These are phyloP conservation scores for Trachelus troglodyta DNA, from an alignment of 2,888 invertebrate species.

Conservation along the genomic window DNA sequence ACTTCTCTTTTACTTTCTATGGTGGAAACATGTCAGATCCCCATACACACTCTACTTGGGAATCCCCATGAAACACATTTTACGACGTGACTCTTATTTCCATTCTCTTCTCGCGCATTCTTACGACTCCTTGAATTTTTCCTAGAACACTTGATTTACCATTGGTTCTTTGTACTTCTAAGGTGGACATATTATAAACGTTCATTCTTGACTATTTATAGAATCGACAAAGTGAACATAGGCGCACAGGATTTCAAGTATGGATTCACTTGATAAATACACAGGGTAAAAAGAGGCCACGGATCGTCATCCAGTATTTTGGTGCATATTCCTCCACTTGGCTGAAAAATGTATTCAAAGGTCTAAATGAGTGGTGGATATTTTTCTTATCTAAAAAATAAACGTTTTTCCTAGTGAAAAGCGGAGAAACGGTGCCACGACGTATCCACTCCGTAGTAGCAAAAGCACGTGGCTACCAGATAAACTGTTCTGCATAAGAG, in stretches of 20 bases:
- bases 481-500: conserved; percentile 11
- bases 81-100: not conserved
- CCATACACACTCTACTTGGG: not conserved
- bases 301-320: not conserved
- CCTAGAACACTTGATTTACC: not conserved
- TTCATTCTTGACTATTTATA: not conserved
- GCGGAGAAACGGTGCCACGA: not conserved
- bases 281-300: not conserved
- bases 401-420: not conserved
- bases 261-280: not conserved
- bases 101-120: not conserved
- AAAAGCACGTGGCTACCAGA: not conserved
- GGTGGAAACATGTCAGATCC: not conserved
- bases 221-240: not conserved
- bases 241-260: not conserved
- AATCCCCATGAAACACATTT: not conserved
- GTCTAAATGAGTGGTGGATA: not conserved
- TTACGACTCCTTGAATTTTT: not conserved
- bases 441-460: not conserved
- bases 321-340: not conserved
- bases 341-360: not conserved
- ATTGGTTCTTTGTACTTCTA: not conserved
- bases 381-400: not conserved
- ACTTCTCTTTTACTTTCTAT: not conserved
- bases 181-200: not conserved